Conservation (phyloP, 53 echinoderm and acorn worm genomes). For the Echinarachnius parma region DNA sequence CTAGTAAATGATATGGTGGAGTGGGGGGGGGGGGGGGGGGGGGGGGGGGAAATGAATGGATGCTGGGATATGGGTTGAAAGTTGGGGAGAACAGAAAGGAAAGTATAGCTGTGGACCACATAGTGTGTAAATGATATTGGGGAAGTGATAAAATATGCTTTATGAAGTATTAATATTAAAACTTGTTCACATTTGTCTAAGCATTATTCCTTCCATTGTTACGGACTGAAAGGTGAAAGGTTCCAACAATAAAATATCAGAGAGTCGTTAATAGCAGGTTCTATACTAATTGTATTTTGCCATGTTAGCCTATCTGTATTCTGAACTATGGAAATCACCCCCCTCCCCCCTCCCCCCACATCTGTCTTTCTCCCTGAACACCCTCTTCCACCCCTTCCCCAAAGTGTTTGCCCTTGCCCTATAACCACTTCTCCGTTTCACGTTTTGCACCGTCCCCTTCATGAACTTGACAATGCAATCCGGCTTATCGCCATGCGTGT, state of each 20-base stretch:
- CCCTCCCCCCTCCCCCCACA: constrained; percentile 9
- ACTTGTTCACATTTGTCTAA: too few relatives aligned
- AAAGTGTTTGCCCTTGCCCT: neutral
- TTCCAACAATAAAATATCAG: neutral
- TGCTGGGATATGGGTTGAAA: neutral
- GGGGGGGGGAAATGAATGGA: neutral
- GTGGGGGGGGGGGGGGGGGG: constrained; percentile 10
- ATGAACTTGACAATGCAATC: constrained; percentile 42
- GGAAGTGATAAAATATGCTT: too few relatives aligned
- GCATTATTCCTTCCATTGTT: neutral
- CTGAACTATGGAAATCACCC: too few relatives aligned
- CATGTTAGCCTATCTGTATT: too few relatives aligned
- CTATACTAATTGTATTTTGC: too few relatives aligned
- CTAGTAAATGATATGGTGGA: too few relatives aligned
- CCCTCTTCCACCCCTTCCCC: neutral
- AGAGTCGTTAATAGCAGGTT: neutral
- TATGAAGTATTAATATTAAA: too few relatives aligned
- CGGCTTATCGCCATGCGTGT: constrained; percentile 23
- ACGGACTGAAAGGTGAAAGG: neutral
- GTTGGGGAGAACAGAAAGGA: neutral
- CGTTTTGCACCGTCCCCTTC: neutral
- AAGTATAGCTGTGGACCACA: too few relatives aligned
- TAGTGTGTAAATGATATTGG: too few relatives aligned
- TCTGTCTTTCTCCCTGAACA: neutral
- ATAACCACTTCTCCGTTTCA: neutral